Base-by-base conservation (phyloP, 2,113 vertebrate species). In the Pseudopipra pipra region DNA sequence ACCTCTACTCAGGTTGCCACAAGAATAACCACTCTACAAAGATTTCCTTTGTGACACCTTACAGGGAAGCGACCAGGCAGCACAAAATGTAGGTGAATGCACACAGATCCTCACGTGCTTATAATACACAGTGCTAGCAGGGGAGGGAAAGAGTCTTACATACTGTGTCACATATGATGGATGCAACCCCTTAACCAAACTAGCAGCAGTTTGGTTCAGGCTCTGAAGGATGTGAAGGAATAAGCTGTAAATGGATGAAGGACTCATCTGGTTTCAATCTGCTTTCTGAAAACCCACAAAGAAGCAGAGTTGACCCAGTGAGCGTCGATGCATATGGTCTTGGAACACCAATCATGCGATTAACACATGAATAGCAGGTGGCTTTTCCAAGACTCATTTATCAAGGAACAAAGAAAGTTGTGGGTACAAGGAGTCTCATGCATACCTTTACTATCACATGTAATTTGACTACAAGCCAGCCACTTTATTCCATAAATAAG, bases 371-470 rank as follows among this genome's bases (percentile, higher is more conserved):
- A 95, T 86, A 86, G 71, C 0, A 1, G 47, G 54, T 43, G 43
- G 12, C 44, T 89, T 77, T 89, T 82, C 81, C 71, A 92, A 78
- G 85, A 68, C 54, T 86, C 90, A 82, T 95, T 89, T 82, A 77
- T 82, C 66, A 73, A 78, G 30, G 47, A 89, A 86, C 90, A 95
- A 95, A 94, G 80, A 16, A 72, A 73, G 59, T 30, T 31, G 43
- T 47, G 71, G 85, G 86, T 78, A 95, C 89, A 86, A 52, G 54
- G 54, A 77, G 81, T 89, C 65, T 73, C 54, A n/a, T 18, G 54
- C 58, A 77, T 89, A 89, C 89, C 85, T 89, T 82, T 63, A 27
- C 71, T 54, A 67, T 73, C 14, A 14, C 85, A 52, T 52, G 30
- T 20, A 67, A 58, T 76, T 71, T 91, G 89, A 81, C 74, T 77